Evolutionary conservation across 2,888 invertebrate species (phyloP).

Genomic region (Pterobdella sp.): DNA sequence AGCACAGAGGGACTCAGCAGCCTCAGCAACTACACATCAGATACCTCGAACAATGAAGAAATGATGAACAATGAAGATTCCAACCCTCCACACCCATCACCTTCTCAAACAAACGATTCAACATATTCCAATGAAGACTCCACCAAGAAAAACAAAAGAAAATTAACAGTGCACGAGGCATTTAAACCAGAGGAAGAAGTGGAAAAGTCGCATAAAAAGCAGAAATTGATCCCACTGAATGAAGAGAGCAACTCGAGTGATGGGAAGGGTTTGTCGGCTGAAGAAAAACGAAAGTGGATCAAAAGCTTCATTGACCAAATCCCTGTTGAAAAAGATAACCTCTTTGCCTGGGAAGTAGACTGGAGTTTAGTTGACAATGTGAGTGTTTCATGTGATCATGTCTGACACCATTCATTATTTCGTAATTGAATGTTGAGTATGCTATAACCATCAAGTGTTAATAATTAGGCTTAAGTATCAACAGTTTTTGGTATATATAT

Average conservation of each 20-base stretch:
- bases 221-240: constrained; percentile 59
- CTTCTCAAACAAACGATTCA: not conserved
- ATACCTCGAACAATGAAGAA: constrained; percentile 2
- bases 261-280: constrained; percentile 50
- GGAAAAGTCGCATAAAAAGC: constrained; percentile 58
- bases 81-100: constrained; percentile 2
- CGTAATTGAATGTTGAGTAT: too few relatives aligned
- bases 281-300: constrained; percentile 91
- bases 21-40: not conserved
- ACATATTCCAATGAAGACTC: not conserved
- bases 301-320: constrained; percentile 96
- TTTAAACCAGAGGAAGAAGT: constrained; percentile 65
- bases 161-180: constrained; percentile 73
- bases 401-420: not conserved
- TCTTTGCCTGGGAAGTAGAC: constrained; percentile 88
- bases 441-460: too few relatives aligned
- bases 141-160: constrained; percentile 51
- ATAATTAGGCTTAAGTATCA: too few relatives aligned
- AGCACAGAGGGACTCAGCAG: constrained; percentile 12
- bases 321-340: constrained; percentile 89
- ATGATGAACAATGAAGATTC: not conserved
- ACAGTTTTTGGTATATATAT: too few relatives aligned
- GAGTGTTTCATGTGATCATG: constrained; percentile 34
- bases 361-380: constrained; percentile 72
- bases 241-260: constrained; percentile 15